phyloP scores from a whole-genome alignment of 1,140 invertebrate species.

The Trichogramma pretiosum region DNA sequence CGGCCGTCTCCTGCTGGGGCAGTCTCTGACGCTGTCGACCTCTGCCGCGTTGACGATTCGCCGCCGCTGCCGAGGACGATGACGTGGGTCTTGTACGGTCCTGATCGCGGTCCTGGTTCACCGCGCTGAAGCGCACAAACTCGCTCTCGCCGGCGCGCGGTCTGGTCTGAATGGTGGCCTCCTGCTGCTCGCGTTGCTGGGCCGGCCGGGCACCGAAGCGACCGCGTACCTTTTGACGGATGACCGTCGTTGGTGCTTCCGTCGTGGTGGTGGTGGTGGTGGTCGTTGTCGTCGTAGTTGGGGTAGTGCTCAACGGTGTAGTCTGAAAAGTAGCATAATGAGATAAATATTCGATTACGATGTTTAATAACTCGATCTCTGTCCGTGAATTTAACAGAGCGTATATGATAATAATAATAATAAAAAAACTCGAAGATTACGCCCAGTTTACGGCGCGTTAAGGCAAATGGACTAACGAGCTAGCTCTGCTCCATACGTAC shows the following conservation, averaged over 20 bases:
- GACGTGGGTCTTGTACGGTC: conserved; percentile 7
- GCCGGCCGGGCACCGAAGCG: conserved; percentile 26
- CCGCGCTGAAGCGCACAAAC: conserved; percentile 40
- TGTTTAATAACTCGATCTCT: too few relatives aligned
- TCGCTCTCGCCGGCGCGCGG: conserved; percentile 35
- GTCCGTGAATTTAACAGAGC: too few relatives aligned
- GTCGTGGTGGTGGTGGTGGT: conserved; percentile 29
- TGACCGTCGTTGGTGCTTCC: conserved; percentile 27
- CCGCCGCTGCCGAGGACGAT: too few relatives aligned
- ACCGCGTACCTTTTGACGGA: conserved; percentile 33
- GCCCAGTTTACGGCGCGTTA: too few relatives aligned
- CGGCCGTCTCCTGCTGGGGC: conserved; percentile 26
- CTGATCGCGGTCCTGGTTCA: conserved; percentile 32
- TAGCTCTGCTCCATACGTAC: too few relatives aligned
- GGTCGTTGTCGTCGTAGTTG: conserved; percentile 8
- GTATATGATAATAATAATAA: too few relatives aligned
- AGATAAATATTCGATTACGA: too few relatives aligned
- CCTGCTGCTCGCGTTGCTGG: conserved; percentile 24
- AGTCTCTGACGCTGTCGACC: conserved; percentile 23
- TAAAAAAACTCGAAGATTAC: too few relatives aligned
- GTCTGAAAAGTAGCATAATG: conserved; percentile 10
- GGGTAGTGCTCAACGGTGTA: too few relatives aligned
- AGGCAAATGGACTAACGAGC: too few relatives aligned
- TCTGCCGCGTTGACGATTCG: conserved; percentile 20
- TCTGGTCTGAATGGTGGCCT: conserved; percentile 34